Base-by-base conservation (phyloP, 2,113 vertebrate species). In the Lutjanus erythropterus region DNA sequence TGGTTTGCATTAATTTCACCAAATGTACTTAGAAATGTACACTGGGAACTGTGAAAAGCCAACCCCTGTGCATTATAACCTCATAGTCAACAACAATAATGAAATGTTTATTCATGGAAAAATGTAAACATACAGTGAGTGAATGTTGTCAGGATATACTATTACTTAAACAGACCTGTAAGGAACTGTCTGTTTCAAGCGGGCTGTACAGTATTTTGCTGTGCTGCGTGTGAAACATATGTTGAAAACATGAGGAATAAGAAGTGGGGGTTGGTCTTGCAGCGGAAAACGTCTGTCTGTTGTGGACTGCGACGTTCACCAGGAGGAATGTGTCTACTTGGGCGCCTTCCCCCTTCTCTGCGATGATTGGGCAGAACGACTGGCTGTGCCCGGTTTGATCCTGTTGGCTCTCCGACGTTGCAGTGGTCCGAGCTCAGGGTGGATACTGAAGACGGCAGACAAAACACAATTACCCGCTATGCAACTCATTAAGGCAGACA, bases 321-420 rank as follows among this genome's bases (percentile, higher is more conserved):
- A 19, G 1, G 55, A 73, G 58, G 52, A 65, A 70, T 62, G 71
- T 35, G 68, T 72, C 50, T 23, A 19, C 25, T 64, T 1, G 11
- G n/a, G 23, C 39, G 37, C 62, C 58, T 62, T 46, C 64, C 67
- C 44, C 49, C 71, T 71, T 2, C 50, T 67, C 52, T 52, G 71
- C n/a, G 69, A 42, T 42, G 39, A 86, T 75, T 76, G 84, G 78
- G 21, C 83, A 66, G 58, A 64, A 73, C 29, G 73, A 70, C 80
- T 35, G 83, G 75, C 72, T 89, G 37, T 60, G 70, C 79, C 85
- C 78, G 85, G 87, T 91, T 86, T 80, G 80, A 87, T 73, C 87
- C 80, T 80, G 76, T 10, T 86, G 76, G 25, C 21, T 62, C 52
- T 47, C 23, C 37, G 83, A 53, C 50, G 76, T 59, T 79, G 83